phyloP scores from a whole-genome alignment of 2,113 vertebrate genomes.

The Psophia crepitans region DNA sequence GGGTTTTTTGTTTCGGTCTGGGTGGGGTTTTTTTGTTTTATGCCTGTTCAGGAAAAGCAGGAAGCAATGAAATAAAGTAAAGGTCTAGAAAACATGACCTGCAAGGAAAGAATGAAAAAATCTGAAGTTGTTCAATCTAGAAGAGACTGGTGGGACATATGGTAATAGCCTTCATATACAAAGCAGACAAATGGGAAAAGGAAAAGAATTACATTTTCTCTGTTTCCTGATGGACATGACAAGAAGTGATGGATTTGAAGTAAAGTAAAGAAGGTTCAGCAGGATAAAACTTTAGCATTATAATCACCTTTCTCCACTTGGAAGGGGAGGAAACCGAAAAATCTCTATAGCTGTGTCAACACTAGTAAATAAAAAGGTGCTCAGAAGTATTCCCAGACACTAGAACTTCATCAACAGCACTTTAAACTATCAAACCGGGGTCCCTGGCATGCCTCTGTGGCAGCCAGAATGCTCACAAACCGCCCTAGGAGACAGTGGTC shows the following conservation, averaged over 20 bases:
- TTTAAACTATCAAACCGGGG: background rate
- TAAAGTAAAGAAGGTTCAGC: background rate
- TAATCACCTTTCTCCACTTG: background rate
- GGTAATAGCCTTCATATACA: background rate
- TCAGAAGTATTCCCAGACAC: background rate
- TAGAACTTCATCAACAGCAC: background rate
- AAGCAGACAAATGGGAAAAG: background rate
- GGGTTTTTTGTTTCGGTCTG: too few species aligned
- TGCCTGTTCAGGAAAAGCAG: background rate
- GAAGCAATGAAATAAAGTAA: background rate
- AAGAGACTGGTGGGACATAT: background rate
- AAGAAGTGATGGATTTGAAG: background rate
- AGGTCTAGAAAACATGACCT: background rate
- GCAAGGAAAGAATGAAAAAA: background rate
- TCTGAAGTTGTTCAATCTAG: background rate
- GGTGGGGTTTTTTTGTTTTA: background rate
- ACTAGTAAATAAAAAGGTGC: background rate
- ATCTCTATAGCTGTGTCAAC: background rate
- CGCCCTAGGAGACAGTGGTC: fast-evolving
- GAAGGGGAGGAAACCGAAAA: background rate
- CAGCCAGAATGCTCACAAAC: background rate
- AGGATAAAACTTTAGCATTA: background rate
- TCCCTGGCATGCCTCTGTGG: background rate
- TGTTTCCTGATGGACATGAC: background rate
- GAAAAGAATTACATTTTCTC: background rate